These are phyloP conservation scores for Crioceris asparagi DNA, from an alignment of 2,888 invertebrate species.

Conservation along the genomic window DNA sequence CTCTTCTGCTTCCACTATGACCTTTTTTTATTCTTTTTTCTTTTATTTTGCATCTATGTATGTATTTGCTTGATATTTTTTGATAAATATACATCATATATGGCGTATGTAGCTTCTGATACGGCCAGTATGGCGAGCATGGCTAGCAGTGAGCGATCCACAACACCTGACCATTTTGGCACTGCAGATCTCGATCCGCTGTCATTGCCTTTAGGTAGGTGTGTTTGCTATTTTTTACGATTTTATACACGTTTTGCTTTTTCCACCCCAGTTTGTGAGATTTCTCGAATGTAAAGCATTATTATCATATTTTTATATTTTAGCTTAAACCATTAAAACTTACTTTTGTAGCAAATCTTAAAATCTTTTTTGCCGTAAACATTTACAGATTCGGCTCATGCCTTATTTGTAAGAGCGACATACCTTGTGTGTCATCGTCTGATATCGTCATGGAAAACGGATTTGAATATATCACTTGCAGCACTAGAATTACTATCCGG, in stretches of 20 bases:
- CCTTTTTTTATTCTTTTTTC: too few species aligned
- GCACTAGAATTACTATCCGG: conserved; percentile 87
- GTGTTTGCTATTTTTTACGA: neutral
- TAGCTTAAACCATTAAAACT: too few species aligned
- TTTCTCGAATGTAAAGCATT: too few species aligned
- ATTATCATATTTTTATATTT: too few species aligned
- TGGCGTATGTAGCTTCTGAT: conserved; percentile 36
- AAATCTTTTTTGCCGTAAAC: too few species aligned
- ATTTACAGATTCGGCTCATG: conserved; percentile 71
- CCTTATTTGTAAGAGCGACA: conserved; percentile 83
- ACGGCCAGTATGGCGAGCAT: conserved; percentile 39
- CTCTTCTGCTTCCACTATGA: too few species aligned
- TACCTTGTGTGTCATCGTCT: conserved; percentile 90
- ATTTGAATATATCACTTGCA: conserved; percentile 86
- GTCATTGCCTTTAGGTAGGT: conserved; percentile 40
- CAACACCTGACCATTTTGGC: conserved; percentile 29
- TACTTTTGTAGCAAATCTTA: too few species aligned
- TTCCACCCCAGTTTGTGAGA: too few species aligned
- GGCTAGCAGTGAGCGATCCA: conserved; percentile 36
- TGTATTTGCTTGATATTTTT: too few species aligned
- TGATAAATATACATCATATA: too few species aligned
- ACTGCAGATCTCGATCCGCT: conserved; percentile 29
- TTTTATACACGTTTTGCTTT: conserved; percentile 5
- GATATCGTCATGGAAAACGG: conserved; percentile 93
- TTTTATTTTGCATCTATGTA: too few species aligned